Percentiles rank a stretch among this genome's conserved stretches.
These are phyloP conservation scores for Anadara kagoshimensis DNA, from an alignment of 1,140 invertebrate species.

Conservation along the genomic window DNA sequence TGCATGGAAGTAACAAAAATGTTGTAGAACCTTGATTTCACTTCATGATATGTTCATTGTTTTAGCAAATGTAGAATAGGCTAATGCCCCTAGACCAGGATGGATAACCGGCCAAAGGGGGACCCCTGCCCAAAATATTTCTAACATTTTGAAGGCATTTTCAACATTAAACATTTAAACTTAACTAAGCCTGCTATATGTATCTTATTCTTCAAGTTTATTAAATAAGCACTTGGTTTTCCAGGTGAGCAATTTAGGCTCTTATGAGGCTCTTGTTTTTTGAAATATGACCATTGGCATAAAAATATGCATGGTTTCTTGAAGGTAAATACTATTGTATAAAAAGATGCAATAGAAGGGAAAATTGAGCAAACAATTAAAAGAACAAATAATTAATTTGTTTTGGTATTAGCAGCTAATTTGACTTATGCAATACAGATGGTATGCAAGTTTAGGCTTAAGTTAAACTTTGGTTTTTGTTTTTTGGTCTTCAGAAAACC, in stretches of 20 bases:
- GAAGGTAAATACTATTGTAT: not conserved
- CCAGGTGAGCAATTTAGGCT: not conserved
- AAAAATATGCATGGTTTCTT: conserved; percentile 3
- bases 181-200: not conserved
- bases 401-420: not conserved
- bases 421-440: not conserved
- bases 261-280: not conserved
- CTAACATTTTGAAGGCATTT: not conserved
- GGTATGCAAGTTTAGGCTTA: conserved; percentile 4
- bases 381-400: not conserved
- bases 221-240: conserved; percentile 2
- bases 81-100: not conserved
- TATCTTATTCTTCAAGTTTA: not conserved
- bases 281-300: conserved; percentile 1
- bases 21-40: not conserved
- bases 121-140: not conserved
- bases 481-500: not conserved
- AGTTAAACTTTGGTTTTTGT: not conserved
- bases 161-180: not conserved
- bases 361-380: not conserved
- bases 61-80: conserved; percentile 1
- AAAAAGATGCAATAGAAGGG: not conserved
- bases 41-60: not conserved
- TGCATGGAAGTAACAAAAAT: not conserved
- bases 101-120: not conserved